Evolutionary conservation across 2,888 invertebrate genomes (phyloP).

Genomic region (Orchesella flavescens): DNA sequence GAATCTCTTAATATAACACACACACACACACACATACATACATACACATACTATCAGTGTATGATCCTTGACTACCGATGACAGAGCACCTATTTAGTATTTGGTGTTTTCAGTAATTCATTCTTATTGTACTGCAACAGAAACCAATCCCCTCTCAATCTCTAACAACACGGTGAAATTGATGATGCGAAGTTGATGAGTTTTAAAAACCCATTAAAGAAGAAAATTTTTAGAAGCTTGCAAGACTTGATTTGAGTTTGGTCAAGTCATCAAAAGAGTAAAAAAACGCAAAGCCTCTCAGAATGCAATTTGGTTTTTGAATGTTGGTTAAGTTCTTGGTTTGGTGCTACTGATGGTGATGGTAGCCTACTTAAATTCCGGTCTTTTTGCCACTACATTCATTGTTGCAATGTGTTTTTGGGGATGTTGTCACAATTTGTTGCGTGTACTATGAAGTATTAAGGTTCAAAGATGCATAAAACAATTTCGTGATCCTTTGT

Average conservation of each 20-base stretch:
- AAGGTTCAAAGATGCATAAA: slow-evolving; percentile 12
- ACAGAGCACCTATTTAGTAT: neutral
- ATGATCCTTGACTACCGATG: neutral
- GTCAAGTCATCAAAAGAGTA: slow-evolving; percentile 43
- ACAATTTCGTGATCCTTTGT: neutral
- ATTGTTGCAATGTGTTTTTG: slow-evolving; percentile 10
- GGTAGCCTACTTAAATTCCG: slow-evolving; percentile 65
- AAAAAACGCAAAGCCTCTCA: slow-evolving; percentile 43
- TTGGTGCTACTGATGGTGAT: slow-evolving; percentile 38
- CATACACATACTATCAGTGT: neutral
- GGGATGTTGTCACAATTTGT: slow-evolving; percentile 5
- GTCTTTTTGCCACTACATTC: slow-evolving; percentile 50
- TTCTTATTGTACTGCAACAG: neutral
- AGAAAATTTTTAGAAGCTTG: slow-evolving; percentile 60
- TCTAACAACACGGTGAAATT: slow-evolving; percentile 15
- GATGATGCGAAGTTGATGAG: slow-evolving; percentile 57
- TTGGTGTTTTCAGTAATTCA: slow-evolving; percentile 4
- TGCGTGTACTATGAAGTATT: neutral
- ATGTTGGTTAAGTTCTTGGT: slow-evolving; percentile 41
- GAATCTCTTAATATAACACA: too few species aligned
- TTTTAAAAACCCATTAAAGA: slow-evolving; percentile 57
- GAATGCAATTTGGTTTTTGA: slow-evolving; percentile 52
- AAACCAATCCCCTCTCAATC: slow-evolving; percentile 28
- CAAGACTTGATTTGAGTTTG: slow-evolving; percentile 61
- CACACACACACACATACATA: too few species aligned